Conservation (phyloP, 2,888 invertebrate species). For the Luperina nickerlii region DNA sequence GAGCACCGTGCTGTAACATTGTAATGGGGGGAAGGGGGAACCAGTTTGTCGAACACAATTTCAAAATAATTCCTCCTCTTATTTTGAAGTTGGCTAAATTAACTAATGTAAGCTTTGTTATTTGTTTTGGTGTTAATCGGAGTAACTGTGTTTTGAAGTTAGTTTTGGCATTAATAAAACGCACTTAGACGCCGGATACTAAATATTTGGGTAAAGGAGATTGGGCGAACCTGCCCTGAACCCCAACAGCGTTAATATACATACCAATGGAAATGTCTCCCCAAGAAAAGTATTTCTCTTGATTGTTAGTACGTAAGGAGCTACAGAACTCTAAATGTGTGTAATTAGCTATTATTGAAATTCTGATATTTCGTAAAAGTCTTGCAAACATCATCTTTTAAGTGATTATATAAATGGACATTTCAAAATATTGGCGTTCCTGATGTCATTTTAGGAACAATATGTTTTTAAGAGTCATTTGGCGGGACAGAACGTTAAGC, state of each 20-base stretch:
- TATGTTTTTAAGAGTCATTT: neutral
- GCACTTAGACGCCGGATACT: no score
- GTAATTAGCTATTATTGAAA: neutral
- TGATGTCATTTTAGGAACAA: neutral
- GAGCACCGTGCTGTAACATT: slow-evolving; percentile 39
- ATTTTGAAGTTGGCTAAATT: slow-evolving; percentile 5
- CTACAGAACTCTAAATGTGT: neutral
- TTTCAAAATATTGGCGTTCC: neutral
- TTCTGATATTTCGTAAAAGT: neutral
- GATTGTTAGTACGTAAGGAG: neutral
- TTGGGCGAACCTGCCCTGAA: neutral
- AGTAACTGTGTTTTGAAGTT: neutral
- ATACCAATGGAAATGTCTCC: neutral
- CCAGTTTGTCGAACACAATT: slow-evolving; percentile 27
- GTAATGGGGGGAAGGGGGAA: slow-evolving; percentile 19
- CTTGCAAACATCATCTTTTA: neutral
- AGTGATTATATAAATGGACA: neutral
- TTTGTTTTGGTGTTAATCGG: neutral
- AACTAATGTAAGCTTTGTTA: neutral
- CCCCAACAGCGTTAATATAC: no score
- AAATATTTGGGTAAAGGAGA: neutral
- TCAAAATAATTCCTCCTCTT: slow-evolving; percentile 8
- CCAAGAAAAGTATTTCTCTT: neutral
- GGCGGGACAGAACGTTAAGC: neutral
- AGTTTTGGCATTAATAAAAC: neutral